phyloP scores from a whole-genome alignment of 2,888 invertebrate genomes.

The Lordiphosa fenestrarum region DNA sequence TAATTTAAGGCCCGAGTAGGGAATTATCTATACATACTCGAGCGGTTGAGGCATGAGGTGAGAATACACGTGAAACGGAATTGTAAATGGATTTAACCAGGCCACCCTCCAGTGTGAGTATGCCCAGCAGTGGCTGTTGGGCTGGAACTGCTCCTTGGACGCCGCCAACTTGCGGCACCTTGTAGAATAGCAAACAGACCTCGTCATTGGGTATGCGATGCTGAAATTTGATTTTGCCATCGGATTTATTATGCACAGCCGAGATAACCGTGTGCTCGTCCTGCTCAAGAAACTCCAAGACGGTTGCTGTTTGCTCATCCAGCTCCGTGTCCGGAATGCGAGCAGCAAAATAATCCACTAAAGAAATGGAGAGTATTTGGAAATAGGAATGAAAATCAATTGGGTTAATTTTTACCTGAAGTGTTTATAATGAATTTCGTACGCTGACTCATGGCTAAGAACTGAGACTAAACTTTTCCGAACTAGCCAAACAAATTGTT shows the following conservation, averaged over 20 bases:
- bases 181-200: constrained; percentile 80
- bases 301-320: constrained; percentile 77
- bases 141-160: constrained; percentile 8
- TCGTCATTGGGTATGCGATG: constrained; percentile 80
- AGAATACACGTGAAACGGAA: constrained; percentile 80
- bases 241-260: constrained; percentile 79
- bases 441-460: constrained; percentile 57
- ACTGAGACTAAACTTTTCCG: constrained; percentile 13
- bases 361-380: not conserved
- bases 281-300: constrained; percentile 81
- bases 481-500: constrained; percentile 45
- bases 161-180: constrained; percentile 78
- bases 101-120: constrained; percentile 80
- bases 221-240: constrained; percentile 80
- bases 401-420: constrained; percentile 72
- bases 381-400: not conserved
- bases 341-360: constrained; percentile 78
- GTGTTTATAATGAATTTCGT: constrained; percentile 80
- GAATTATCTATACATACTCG: constrained; percentile 64
- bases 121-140: constrained; percentile 77
- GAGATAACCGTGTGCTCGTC: constrained; percentile 81
- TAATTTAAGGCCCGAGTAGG: constrained; percentile 50
- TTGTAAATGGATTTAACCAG: constrained; percentile 81
- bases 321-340: constrained; percentile 66
- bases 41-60: constrained; percentile 75